Evolutionary conservation across 2,797 vertebrate genomes (phyloP).

Genomic region (Clarias platycephalus): DNA sequence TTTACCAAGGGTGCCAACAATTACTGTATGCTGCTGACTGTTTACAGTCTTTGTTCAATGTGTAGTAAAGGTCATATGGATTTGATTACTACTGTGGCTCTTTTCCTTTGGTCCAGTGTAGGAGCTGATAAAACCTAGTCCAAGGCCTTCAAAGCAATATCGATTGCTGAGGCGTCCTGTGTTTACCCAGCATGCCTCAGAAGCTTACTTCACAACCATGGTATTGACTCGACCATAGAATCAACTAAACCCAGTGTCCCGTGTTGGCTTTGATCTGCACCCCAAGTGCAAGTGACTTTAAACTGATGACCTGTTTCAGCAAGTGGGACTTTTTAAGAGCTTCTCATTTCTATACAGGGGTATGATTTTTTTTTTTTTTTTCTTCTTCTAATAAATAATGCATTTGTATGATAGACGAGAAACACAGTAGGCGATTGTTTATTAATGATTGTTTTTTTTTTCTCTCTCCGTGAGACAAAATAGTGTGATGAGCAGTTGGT

Average conservation of each 20-base stretch:
- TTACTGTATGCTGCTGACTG: background rate
- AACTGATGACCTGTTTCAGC: background rate
- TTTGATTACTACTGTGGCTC: background rate
- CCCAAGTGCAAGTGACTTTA: background rate
- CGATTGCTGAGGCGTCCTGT: constrained; percentile 22
- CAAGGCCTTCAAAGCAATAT: constrained; percentile 31
- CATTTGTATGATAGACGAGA: background rate
- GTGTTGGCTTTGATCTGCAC: background rate
- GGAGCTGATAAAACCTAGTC: constrained; percentile 23
- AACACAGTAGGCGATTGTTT: background rate
- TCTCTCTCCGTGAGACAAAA: background rate
- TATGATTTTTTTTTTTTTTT: background rate
- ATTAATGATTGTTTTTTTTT: background rate
- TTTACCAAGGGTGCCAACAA: background rate
- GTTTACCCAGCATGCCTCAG: constrained; percentile 37
- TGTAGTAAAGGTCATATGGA: constrained; percentile 4
- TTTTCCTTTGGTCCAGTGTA: constrained; percentile 3
- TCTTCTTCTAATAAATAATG: no score
- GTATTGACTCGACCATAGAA: constrained; percentile 28
- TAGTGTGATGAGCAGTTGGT: background rate
- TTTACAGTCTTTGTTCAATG: background rate
- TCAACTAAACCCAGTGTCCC: background rate
- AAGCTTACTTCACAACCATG: background rate
- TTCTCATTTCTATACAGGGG: background rate
- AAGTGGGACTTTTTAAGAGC: background rate